Base-by-base conservation (phyloP, 2,888 invertebrate species). In the Iphiclides podalirius region DNA sequence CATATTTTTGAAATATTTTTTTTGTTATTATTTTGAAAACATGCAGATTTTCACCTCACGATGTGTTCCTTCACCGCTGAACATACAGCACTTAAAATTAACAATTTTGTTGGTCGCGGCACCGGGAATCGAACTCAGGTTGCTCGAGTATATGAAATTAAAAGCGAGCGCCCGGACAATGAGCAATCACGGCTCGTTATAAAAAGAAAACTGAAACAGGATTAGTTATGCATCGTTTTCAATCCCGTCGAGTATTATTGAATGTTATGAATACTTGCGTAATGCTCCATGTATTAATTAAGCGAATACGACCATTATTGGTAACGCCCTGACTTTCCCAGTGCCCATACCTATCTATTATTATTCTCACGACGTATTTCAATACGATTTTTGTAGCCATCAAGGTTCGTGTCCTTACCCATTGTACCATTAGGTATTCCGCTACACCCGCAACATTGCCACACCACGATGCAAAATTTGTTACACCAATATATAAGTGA, bases 401-500 rank as follows among this genome's bases (percentile, higher is more conserved):
- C 84, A 86, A 87, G 84, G 87, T 79, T 74, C 79, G 68, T 70
- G 81, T 83, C 83, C 83, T 81, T 84, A 80, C 73, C 78, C 78
- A 85, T 82, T 72, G 78, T 52, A 80, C 73, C 73, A 87, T 88
- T 88, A 85, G 73, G 87, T 88, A 88, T 88, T 87, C 88, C 66
- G 67, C 63, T 73, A 72, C 82, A 79, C 73, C 75, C 75, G 60
- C 78, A 52, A 60, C 73, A 64, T 87, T 87, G 86, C 88, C 83
- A 67, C 88, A 88, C 77, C 59, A 69, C 70, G 68, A 87, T 87
- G 85, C 84, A 85, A 86, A 88, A 87, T 87, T 87, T 86, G 79
- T 83, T 79, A 85, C 87, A 85, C 84, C 85, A 84, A 80, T 87
- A 88, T 88, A 88, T 82, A 88, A 87, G 84, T 75, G 70, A 70